These are phyloP conservation scores for Clarias batrachus DNA, from an alignment of 2,113 vertebrate species.

Conservation along the genomic window DNA sequence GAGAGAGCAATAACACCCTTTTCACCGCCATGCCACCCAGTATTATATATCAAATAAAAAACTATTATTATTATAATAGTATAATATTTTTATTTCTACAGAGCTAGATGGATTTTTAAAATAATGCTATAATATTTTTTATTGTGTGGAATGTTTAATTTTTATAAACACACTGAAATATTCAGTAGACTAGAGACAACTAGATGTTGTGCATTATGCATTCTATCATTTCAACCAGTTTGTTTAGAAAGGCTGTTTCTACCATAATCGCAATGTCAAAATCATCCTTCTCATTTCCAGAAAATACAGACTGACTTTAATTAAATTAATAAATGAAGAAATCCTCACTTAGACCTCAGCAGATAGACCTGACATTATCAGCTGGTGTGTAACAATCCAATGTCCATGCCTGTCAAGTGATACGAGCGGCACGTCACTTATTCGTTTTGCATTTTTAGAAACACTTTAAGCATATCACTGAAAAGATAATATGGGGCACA, in stretches of 20 bases:
- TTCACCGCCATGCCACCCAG: not conserved
- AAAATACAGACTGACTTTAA: slow-evolving; percentile 26
- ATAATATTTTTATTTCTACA: not conserved
- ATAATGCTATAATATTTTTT: not conserved
- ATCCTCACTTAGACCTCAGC: slow-evolving; percentile 46
- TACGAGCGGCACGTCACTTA: not conserved
- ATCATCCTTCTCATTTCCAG: slow-evolving; percentile 19
- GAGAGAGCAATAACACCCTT: not conserved
- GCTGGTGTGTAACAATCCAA: not conserved
- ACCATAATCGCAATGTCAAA: slow-evolving; percentile 1
- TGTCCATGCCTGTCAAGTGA: not conserved
- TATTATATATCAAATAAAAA: not conserved
- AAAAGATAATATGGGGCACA: not conserved
- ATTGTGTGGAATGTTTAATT: not conserved
- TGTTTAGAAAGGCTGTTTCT: not conserved
- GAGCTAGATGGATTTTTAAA: not conserved
- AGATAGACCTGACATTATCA: slow-evolving; percentile 1
- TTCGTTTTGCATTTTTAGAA: not conserved
- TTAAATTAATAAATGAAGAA: slow-evolving; percentile 49
- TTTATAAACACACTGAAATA: not conserved
- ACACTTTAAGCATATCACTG: not conserved
- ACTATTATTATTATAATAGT: too few species aligned
- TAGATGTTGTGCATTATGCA: not conserved
- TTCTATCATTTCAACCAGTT: not conserved
- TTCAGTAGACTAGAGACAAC: not conserved